A percentile compares a stretch with the other conserved stretches of the same genome.
These are phyloP conservation scores for Ceratosolen fusciceps DNA, from an alignment of 1,140 invertebrate species.

Conservation along the genomic window DNA sequence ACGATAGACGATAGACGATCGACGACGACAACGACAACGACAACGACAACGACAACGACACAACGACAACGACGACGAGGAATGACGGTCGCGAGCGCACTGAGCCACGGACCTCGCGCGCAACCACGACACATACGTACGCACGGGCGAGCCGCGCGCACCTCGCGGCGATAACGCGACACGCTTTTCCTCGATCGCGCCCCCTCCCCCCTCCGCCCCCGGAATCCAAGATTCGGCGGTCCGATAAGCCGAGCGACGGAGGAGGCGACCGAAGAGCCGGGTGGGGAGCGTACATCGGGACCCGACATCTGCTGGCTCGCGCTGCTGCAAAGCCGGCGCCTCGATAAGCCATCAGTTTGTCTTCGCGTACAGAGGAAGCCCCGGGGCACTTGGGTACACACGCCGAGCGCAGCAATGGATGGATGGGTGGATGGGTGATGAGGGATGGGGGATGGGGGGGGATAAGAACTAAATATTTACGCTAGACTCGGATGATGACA, in stretches of 20 bases:
- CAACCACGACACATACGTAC: background rate
- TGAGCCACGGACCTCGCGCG: slow-evolving; percentile 10
- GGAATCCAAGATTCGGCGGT: slow-evolving; percentile 2
- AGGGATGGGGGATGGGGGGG: too few species aligned
- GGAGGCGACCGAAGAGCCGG: background rate
- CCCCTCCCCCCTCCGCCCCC: background rate
- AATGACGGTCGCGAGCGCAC: slow-evolving; percentile 12
- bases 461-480: slow-evolving; percentile 26
- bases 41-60: too few species aligned
- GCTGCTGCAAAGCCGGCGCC: background rate
- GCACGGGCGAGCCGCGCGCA: background rate
- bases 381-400: too few species aligned
- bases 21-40: too few species aligned
- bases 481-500: background rate
- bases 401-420: too few species aligned
- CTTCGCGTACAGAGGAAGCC: background rate
- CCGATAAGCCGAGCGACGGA: background rate
- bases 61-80: background rate
- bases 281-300: too few species aligned
- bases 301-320: too few species aligned
- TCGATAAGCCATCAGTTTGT: slow-evolving; percentile 7
- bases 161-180: slow-evolving; percentile 14
- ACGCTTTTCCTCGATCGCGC: too few species aligned
- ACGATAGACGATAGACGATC: too few species aligned
- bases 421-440: too few species aligned